phyloP scores from a whole-genome alignment of 2,888 invertebrate genomes.

The Nowickia ferox region DNA sequence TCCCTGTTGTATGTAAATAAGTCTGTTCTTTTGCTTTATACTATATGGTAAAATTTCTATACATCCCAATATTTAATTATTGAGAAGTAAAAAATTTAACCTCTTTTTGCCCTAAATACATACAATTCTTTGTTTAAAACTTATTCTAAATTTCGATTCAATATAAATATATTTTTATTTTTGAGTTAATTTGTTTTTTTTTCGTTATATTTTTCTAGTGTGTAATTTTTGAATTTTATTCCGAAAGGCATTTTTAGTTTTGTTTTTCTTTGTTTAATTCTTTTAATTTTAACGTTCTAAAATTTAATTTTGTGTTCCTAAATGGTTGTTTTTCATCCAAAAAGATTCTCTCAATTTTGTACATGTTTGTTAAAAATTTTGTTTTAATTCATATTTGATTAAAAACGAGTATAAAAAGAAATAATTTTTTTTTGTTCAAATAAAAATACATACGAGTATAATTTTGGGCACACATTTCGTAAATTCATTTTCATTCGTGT shows the following conservation, averaged over 20 bases:
- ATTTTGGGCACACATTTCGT: slow-evolving; percentile 78
- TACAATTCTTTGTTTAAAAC: slow-evolving; percentile 50
- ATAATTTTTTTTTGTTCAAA: slow-evolving; percentile 54
- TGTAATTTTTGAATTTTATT: slow-evolving; percentile 80
- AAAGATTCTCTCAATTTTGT: slow-evolving; percentile 67
- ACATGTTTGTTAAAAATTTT: slow-evolving; percentile 63
- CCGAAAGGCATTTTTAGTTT: slow-evolving; percentile 82
- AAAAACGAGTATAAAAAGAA: slow-evolving; percentile 63
- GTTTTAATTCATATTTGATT: slow-evolving; percentile 45
- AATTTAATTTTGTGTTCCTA: slow-evolving; percentile 77
- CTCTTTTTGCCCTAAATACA: slow-evolving; percentile 14
- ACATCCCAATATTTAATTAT: not conserved
- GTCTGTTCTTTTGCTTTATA: not conserved
- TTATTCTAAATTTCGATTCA: slow-evolving; percentile 65
- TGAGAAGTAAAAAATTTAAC: slow-evolving; percentile 3
- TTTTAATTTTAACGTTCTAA: slow-evolving; percentile 76
- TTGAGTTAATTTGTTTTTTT: slow-evolving; percentile 39
- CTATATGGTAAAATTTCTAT: not conserved
- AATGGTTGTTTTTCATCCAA: slow-evolving; percentile 69
- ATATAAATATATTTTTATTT: slow-evolving; percentile 51
- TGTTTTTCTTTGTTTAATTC: slow-evolving; percentile 69
- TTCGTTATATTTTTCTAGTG: slow-evolving; percentile 67
- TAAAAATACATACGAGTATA: slow-evolving; percentile 37
- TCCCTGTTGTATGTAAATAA: slow-evolving; percentile 16
- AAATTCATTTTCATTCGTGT: slow-evolving; percentile 62